phyloP scores from a whole-genome alignment of 2,113 vertebrate genomes.

The Vulpes lagopus region DNA sequence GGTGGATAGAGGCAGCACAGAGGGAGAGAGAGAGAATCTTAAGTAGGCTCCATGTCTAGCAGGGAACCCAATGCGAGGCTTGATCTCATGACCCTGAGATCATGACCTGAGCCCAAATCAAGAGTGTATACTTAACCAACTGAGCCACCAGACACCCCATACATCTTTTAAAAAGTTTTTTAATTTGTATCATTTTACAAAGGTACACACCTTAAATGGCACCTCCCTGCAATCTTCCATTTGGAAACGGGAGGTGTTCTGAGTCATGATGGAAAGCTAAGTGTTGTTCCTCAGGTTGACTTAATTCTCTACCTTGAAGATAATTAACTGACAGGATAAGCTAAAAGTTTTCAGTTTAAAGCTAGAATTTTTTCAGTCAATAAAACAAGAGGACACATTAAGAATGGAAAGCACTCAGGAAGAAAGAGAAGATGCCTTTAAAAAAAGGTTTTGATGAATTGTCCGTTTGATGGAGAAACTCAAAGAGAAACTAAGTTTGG shows the following conservation, averaged over 20 bases:
- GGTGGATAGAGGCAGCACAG: background rate
- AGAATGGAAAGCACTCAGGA: background rate
- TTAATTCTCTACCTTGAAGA: background rate
- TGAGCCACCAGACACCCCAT: background rate
- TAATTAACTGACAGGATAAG: background rate
- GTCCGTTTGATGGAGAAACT: background rate
- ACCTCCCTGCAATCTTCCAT: background rate
- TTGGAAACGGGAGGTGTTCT: background rate
- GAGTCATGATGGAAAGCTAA: background rate
- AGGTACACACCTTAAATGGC: background rate
- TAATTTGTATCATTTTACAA: background rate
- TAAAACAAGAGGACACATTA: background rate
- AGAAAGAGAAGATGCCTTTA: background rate
- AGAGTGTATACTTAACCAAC: background rate
- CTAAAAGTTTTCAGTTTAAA: background rate
- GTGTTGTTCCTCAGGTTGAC: background rate
- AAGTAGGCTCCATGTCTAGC: background rate
- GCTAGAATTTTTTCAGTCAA: background rate
- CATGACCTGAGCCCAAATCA: background rate
- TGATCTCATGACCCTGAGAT: background rate
- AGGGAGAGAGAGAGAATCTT: background rate
- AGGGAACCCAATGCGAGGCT: background rate
- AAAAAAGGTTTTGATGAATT: conserved; percentile 7
- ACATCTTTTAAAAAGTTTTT: background rate
- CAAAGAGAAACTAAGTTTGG: background rate